These are phyloP conservation scores for Gallinago undulata DNA, from an alignment of 2,113 vertebrate species.

Conservation along the genomic window DNA sequence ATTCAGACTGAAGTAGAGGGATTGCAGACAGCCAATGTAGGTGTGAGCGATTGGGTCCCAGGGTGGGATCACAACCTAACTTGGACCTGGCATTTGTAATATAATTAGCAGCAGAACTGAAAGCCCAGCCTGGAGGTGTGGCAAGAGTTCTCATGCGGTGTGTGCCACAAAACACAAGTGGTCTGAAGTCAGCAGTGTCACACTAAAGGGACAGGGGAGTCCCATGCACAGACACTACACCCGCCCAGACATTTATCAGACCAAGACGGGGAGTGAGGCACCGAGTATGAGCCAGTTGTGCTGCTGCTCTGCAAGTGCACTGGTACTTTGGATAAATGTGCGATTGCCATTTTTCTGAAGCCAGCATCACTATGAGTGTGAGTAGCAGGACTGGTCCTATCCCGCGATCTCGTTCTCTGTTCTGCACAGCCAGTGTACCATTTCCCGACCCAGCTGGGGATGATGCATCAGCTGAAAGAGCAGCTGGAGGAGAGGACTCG, in stretches of 20 bases:
- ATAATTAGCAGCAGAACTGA: background rate
- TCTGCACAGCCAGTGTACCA: conserved; percentile 71
- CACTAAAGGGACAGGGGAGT: background rate
- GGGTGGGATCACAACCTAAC: background rate
- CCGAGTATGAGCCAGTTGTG: background rate
- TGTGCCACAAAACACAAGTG: background rate
- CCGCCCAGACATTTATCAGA: background rate
- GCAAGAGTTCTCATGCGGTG: background rate
- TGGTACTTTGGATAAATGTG: background rate
- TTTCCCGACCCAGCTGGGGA: conserved; percentile 73
- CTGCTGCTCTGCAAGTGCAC: background rate
- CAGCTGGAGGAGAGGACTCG: conserved; percentile 86
- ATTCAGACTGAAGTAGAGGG: background rate
- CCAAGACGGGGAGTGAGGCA: background rate
- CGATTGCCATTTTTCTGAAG: background rate
- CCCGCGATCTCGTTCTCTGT: background rate
- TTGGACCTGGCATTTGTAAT: background rate
- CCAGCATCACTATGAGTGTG: background rate
- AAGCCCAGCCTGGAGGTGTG: background rate
- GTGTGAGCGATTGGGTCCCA: background rate
- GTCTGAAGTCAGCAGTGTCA: background rate
- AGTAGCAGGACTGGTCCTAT: background rate
- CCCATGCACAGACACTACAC: accelerated
- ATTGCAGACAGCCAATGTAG: background rate
- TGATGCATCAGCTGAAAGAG: conserved; percentile 87